Evolutionary conservation across 2,113 vertebrate species (phyloP).

Genomic region (Rhegmatorhina hoffmannsi): DNA sequence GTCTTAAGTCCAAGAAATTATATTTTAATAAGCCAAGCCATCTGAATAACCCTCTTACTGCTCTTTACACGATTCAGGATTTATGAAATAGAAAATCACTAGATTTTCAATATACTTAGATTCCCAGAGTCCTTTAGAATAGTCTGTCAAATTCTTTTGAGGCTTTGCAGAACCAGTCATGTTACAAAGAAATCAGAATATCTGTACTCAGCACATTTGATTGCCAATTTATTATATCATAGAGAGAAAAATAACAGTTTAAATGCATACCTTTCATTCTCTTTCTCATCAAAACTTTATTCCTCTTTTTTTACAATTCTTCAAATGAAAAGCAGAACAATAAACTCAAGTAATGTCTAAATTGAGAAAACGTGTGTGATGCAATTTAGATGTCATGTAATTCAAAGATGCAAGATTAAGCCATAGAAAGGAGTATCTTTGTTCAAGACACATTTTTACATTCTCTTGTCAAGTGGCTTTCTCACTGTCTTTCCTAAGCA

Average conservation of each 20-base stretch:
- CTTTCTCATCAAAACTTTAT: neutral
- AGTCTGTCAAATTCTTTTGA: neutral
- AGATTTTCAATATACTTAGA: neutral
- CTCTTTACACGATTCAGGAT: neutral
- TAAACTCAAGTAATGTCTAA: neutral
- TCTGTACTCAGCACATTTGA: neutral
- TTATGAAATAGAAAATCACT: slow-evolving; percentile 9
- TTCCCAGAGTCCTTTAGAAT: neutral
- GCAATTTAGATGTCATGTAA: neutral
- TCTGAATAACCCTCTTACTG: neutral
- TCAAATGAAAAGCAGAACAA: neutral
- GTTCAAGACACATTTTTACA: neutral
- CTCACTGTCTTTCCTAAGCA: neutral
- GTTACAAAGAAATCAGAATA: slow-evolving; percentile 8
- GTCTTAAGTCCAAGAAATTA: neutral
- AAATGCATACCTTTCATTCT: neutral
- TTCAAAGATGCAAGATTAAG: neutral
- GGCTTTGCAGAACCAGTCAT: neutral
- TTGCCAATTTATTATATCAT: neutral
- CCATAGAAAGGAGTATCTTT: neutral
- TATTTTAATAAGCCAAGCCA: slow-evolving; percentile 4
- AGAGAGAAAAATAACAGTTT: neutral
- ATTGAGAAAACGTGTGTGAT: neutral
- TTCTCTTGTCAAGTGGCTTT: neutral
- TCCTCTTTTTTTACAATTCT: neutral